These are phyloP conservation scores for Nanorana parkeri DNA, from an alignment of 2,113 vertebrate species.

Conservation along the genomic window DNA sequence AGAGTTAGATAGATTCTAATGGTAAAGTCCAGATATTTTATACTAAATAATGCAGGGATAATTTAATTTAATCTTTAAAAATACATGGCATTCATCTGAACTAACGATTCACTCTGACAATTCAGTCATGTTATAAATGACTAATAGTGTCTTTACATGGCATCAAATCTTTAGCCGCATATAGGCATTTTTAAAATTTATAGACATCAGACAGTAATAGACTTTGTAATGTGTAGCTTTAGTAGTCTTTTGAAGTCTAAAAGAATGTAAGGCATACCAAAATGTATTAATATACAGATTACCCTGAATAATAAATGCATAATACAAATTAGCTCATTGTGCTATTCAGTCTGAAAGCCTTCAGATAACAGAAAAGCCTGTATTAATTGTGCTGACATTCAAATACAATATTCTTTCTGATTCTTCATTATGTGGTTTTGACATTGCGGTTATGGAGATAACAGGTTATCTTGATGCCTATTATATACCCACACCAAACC, in stretches of 20 bases:
- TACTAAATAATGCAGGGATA: slow-evolving; percentile 69
- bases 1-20: slow-evolving; percentile 38
- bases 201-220: slow-evolving; percentile 63
- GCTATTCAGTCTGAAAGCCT: background rate
- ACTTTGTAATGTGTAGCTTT: slow-evolving; percentile 58
- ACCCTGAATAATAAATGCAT: slow-evolving; percentile 42
- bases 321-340: slow-evolving; percentile 8
- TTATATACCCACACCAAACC: too few species aligned
- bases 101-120: slow-evolving; percentile 66
- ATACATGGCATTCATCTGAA: slow-evolving; percentile 61
- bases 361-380: slow-evolving; percentile 7
- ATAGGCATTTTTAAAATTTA: slow-evolving; percentile 64
- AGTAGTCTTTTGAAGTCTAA: slow-evolving; percentile 34
- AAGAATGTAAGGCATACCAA: slow-evolving; percentile 23
- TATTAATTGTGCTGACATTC: background rate
- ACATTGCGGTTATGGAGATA: slow-evolving; percentile 11
- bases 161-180: slow-evolving; percentile 64
- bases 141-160: slow-evolving; percentile 59
- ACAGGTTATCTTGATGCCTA: slow-evolving; percentile 13
- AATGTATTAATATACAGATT: slow-evolving; percentile 36
- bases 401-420: slow-evolving; percentile 10
- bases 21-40: slow-evolving; percentile 62
- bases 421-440: slow-evolving; percentile 9
- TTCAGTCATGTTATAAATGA: slow-evolving; percentile 68
- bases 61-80: slow-evolving; percentile 65